A percentile compares a stretch with the other conserved stretches of the same genome.
Conservation (phyloP, 2,113 vertebrate genomes). For the Harpagus bidentatus region DNA sequence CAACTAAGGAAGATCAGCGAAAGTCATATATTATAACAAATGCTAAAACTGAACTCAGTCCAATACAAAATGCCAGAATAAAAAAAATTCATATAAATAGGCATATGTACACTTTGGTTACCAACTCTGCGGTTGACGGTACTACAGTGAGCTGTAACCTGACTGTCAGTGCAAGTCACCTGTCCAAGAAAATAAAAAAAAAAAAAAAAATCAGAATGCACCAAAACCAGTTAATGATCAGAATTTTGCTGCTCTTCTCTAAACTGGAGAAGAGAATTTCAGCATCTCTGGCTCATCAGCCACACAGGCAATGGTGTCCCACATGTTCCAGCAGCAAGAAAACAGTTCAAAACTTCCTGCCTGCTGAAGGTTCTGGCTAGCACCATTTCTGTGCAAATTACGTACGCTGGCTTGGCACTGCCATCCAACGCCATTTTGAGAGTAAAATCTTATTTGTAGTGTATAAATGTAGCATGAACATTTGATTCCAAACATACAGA, state of each 20-base stretch:
- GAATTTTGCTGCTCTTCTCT: not conserved
- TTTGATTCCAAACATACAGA: not conserved
- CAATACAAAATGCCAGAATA: slow-evolving; percentile 34
- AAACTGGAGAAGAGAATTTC: not conserved
- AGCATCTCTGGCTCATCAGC: not conserved
- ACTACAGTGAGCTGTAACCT: slow-evolving; percentile 23
- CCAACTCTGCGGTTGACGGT: not conserved
- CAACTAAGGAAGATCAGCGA: not conserved
- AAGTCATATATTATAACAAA: not conserved
- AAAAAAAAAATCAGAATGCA: not conserved
- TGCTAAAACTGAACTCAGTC: slow-evolving; percentile 3
- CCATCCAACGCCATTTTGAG: not conserved
- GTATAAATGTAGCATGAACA: not conserved
- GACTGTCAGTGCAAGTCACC: slow-evolving; percentile 49
- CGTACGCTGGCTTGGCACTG: accelerated
- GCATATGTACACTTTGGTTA: slow-evolving; percentile 39
- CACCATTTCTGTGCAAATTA: not conserved
- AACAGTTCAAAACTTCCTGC: not conserved
- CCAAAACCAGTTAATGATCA: not conserved
- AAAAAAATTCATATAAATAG: slow-evolving; percentile 60
- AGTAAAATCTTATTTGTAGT: not conserved
- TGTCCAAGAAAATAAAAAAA: not conserved
- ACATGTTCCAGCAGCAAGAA: not conserved
- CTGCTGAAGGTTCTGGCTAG: not conserved
- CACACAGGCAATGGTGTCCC: not conserved